A percentile compares a stretch with the other conserved stretches of the same genome.
phyloP scores from a whole-genome alignment of 2,113 vertebrate species.

The Machaerirhynchus nigripectus region DNA sequence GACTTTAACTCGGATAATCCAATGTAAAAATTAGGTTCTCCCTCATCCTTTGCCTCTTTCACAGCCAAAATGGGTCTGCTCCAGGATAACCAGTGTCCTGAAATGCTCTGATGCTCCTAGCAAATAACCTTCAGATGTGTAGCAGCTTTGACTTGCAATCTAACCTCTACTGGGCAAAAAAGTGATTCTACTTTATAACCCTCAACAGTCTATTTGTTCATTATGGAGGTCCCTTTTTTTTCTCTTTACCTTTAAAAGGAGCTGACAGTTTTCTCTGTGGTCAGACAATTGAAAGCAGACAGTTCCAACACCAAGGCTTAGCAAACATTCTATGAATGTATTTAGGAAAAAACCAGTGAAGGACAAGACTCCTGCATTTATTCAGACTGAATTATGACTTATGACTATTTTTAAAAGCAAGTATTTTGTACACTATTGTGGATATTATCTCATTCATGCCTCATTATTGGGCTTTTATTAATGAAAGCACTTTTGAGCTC shows the following conservation, averaged over 20 bases:
- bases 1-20: background rate
- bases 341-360: background rate
- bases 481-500: background rate
- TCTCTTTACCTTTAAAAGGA: background rate
- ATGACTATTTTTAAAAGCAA: background rate
- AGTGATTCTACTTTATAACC: background rate
- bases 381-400: background rate
- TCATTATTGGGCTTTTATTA: background rate
- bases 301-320: background rate
- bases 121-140: background rate
- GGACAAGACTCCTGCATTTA: background rate
- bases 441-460: background rate
- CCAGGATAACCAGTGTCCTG: background rate
- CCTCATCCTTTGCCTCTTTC: background rate
- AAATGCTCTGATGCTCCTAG: background rate
- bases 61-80: background rate
- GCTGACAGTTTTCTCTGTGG: background rate
- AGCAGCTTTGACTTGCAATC: background rate
- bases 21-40: background rate
- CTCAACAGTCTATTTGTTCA: background rate
- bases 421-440: background rate
- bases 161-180: background rate
- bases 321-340: background rate
- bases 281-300: background rate
- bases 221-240: background rate